These are phyloP conservation scores for Zootoca vivipara DNA, from an alignment of 2,113 vertebrate genomes.

Conservation along the genomic window DNA sequence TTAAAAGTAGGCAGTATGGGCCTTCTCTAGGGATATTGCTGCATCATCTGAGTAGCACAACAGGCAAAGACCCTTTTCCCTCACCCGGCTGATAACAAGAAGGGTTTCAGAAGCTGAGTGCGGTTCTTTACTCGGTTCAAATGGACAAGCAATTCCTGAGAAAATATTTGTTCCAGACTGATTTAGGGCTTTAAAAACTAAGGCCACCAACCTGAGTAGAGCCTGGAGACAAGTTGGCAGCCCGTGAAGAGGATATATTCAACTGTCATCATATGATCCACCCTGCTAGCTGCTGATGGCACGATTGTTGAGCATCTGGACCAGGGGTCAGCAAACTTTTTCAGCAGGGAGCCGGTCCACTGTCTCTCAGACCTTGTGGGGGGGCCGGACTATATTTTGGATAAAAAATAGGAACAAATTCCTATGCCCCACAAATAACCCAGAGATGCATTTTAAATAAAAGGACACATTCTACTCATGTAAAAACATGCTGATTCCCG, in stretches of 20 bases:
- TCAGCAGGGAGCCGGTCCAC: no score
- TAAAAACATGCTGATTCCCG: no score
- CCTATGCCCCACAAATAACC: no score
- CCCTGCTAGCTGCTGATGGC: not conserved
- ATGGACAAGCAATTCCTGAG: not conserved
- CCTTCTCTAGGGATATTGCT: not conserved
- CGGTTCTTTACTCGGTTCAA: not conserved
- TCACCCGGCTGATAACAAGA: not conserved
- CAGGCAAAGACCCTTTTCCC: no score
- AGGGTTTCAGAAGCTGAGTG: not conserved
- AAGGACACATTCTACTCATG: no score
- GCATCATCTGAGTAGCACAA: not conserved
- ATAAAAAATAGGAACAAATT: no score
- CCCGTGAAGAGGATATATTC: not conserved
- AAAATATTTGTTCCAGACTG: not conserved
- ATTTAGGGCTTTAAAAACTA: not conserved
- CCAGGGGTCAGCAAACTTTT: no score
- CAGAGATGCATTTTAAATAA: no score
- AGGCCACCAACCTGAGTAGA: not conserved
- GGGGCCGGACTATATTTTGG: no score
- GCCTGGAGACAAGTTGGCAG: not conserved
- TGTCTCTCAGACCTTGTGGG: no score
- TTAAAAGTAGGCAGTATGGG: not conserved
- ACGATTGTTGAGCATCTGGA: not conserved
- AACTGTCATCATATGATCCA: not conserved